Evolutionary conservation across 1,140 invertebrate species (phyloP).

Genomic region (Ptiloglossa arizonensis): DNA sequence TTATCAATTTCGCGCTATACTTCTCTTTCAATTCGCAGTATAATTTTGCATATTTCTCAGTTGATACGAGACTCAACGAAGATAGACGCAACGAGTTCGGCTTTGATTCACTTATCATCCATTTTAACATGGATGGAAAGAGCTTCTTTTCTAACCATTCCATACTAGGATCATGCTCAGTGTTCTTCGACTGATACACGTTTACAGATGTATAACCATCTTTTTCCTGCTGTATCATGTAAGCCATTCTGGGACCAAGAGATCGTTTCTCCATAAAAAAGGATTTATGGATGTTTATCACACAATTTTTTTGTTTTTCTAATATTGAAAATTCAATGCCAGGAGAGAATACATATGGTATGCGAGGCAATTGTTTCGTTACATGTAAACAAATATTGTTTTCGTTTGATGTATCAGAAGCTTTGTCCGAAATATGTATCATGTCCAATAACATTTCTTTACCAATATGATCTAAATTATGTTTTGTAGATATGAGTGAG

Average conservation of each 20-base stretch:
- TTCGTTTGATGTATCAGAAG: background rate
- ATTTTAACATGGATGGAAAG: constrained; percentile 86
- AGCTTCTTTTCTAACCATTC: constrained; percentile 83
- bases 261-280: constrained; percentile 61
- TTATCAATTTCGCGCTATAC: constrained; percentile 88
- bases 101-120: constrained; percentile 81
- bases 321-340: constrained; percentile 73
- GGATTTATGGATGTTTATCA: constrained; percentile 65
- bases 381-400: constrained; percentile 65
- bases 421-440: constrained; percentile 27
- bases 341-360: constrained; percentile 69
- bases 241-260: constrained; percentile 68
- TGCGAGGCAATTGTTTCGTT: constrained; percentile 74
- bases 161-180: constrained; percentile 73
- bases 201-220: constrained; percentile 57
- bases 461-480: constrained; percentile 6
- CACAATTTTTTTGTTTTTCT: constrained; percentile 48
- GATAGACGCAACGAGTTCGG: constrained; percentile 73
- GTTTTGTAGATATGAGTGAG: constrained; percentile 19
- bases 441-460: constrained; percentile 10
- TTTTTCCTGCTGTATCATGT: constrained; percentile 63
- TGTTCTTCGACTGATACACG: constrained; percentile 47
- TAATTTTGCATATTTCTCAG: constrained; percentile 87
- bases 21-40: constrained; percentile 91
- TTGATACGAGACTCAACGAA: constrained; percentile 87